Conservation (phyloP, 1,140 invertebrate genomes). For the Bombus ignitus region DNA sequence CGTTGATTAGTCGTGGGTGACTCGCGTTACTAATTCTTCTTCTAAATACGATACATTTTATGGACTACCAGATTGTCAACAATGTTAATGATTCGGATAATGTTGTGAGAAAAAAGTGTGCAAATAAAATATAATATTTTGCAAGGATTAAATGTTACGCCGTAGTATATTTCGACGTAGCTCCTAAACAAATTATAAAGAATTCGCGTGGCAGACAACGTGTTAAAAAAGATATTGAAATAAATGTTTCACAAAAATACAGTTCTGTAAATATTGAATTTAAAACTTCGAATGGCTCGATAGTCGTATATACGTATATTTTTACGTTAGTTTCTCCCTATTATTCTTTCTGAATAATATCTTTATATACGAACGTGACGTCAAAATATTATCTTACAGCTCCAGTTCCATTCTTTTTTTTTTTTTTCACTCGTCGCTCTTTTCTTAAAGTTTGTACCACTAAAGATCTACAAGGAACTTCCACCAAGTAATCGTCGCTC, state of each 20-base stretch:
- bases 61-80: too few species aligned
- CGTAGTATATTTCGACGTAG: too few species aligned
- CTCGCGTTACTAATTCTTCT: too few species aligned
- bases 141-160: too few species aligned
- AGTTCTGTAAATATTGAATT: neutral
- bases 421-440: neutral
- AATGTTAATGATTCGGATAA: too few species aligned
- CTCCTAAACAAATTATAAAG: too few species aligned
- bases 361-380: neutral
- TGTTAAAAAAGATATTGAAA: neutral
- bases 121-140: too few species aligned
- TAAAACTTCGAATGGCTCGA: neutral
- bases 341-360: neutral
- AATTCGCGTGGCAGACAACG: too few species aligned
- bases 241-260: neutral
- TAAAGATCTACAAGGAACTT: neutral
- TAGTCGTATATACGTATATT: neutral
- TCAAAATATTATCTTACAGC: neutral
- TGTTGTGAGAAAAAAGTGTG: too few species aligned
- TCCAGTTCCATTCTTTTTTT: neutral
- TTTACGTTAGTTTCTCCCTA: neutral
- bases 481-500: neutral
- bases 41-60: too few species aligned
- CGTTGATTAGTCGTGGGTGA: too few species aligned
- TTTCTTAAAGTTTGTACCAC: neutral